Evolutionary conservation across 2,113 vertebrate genomes (phyloP).

Genomic region (Thryonomys swinderianus): DNA sequence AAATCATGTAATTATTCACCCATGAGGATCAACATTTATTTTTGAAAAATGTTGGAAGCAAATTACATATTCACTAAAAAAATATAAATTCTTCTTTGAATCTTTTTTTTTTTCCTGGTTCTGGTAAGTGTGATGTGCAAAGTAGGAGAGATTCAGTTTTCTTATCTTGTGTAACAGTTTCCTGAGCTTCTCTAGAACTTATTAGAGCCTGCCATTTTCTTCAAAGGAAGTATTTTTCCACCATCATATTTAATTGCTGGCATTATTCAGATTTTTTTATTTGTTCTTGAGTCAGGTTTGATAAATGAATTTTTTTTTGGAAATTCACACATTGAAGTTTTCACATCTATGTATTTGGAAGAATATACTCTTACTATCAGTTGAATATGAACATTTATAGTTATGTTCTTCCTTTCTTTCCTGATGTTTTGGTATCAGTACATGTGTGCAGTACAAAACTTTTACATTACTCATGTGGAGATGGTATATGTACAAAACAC

Average conservation of each 20-base stretch:
- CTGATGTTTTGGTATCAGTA: neutral
- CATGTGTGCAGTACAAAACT: neutral
- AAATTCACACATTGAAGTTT: conserved; percentile 11
- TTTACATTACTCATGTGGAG: neutral
- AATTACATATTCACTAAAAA: neutral
- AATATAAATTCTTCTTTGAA: neutral
- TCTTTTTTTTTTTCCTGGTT: neutral
- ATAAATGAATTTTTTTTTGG: conserved; percentile 31
- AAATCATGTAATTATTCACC: neutral
- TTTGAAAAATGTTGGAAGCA: neutral
- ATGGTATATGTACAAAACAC: neutral
- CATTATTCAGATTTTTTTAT: neutral
- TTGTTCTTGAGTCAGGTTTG: conserved; percentile 32
- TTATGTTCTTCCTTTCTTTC: neutral
- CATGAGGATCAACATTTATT: neutral
- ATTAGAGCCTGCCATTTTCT: neutral
- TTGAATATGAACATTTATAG: neutral
- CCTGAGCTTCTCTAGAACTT: neutral
- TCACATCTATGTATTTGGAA: neutral
- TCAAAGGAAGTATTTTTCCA: neutral
- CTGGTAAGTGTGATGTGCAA: neutral
- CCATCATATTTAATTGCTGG: neutral
- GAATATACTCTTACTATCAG: neutral
- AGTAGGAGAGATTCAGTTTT: neutral
- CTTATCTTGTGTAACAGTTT: neutral